Evolutionary conservation across 2,888 invertebrate species (phyloP), one percentile per base, ranked within the genome.

Genomic region (Acanthosoma haemorrhoidale): DNA sequence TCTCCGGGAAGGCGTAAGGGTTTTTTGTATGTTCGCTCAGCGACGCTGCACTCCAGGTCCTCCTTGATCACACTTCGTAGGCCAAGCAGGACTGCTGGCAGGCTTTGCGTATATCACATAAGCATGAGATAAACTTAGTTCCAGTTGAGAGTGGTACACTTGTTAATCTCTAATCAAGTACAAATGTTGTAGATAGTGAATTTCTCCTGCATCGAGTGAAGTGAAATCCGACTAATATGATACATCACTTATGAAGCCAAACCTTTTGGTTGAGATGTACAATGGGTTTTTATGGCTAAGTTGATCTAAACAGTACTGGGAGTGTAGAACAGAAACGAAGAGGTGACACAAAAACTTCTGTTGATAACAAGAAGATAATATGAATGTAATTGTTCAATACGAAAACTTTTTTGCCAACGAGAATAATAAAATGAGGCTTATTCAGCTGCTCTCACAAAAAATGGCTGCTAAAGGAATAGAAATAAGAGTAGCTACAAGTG

Each of bases 171-270:
- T n/a, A n/a, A n/a, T n/a, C n/a, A n/a, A 36, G 36, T n/a, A 36
- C 36, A 9, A 11, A 6, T 36, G 36, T 36, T 3, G 8, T 36
- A 8, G 36, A 36, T 36, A n/a, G 11, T 36, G 36, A n/a, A 13
- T 36, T 36, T 11, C 36, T 36, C n/a, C 36, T 36, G 13, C 11
- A 36, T 9, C 32, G 84, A 25, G 66, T 32, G 67, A 59, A 78
- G 76, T 71, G 80, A 76, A 78, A 29, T 74, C 75, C 4, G 77
- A 83, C 70, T 84, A 83, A 74, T 84, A 84, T 70, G 76, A 80
- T 1, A 82, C 83, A 38, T 81, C 84, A 9, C 9, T 6, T 32
- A 6, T 32, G 32, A 6, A 4, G 9, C 9, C 32, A 32, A 9
- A n/a, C n/a, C n/a, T n/a, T n/a, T n/a, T n/a, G n/a, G n/a, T n/a